These are phyloP conservation scores for Dascyllus trimaculatus DNA, from an alignment of 2,113 vertebrate species.

Conservation along the genomic window DNA sequence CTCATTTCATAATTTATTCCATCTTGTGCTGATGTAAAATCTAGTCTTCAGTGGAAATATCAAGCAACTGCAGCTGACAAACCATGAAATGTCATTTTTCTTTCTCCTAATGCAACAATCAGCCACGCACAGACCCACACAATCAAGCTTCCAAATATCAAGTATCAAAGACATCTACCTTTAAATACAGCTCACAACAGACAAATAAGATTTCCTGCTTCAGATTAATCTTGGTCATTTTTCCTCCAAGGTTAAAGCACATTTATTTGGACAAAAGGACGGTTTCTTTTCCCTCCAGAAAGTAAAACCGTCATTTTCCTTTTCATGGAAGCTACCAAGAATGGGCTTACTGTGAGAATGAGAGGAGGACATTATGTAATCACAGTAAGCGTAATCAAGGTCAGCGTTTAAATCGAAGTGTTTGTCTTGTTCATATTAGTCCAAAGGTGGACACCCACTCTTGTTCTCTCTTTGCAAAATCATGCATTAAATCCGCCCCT, in stretches of 20 bases:
- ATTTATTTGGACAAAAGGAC: background rate
- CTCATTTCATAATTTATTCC: constrained; percentile 21
- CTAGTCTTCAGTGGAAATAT: constrained; percentile 15
- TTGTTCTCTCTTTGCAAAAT: background rate
- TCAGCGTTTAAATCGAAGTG: constrained; percentile 2
- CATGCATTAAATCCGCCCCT: background rate
- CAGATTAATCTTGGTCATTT: background rate
- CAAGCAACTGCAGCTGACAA: constrained; percentile 6
- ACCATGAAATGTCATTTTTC: background rate
- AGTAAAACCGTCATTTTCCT: background rate
- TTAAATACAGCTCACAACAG: background rate
- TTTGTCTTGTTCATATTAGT: background rate
- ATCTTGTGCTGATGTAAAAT: constrained; percentile 23
- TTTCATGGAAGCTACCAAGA: background rate
- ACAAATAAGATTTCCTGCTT: background rate
- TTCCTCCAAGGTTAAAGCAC: constrained; percentile 16
- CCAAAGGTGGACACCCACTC: background rate
- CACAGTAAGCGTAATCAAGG: background rate
- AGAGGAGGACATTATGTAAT: background rate
- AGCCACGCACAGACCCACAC: background rate
- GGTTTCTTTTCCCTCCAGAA: background rate
- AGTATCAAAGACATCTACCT: too few species aligned
- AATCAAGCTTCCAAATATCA: too few species aligned
- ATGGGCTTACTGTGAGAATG: background rate
- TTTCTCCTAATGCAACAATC: background rate